Evolutionary conservation across 2,888 invertebrate species (phyloP), one percentile per base, ranked within the genome.

Genomic region (Plagodis pulveraria): DNA sequence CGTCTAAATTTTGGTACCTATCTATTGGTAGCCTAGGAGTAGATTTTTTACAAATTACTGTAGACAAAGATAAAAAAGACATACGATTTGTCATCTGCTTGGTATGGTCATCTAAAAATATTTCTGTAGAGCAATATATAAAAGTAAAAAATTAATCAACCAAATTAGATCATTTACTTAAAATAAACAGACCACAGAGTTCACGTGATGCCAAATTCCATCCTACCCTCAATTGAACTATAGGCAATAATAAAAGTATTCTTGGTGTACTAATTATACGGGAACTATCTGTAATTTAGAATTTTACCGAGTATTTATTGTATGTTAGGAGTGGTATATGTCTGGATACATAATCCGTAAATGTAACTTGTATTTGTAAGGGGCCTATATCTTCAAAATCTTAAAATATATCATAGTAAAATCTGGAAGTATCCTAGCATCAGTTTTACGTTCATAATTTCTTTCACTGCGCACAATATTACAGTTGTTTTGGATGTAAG

Each of bases 381-480:
- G 51, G 53, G 46, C 43, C 41, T 49, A 53, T 44, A 53, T 55
- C 41, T 50, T 46, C 44, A 44, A 58, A 58, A 47, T 52, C 45
- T 48, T 56, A 48, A 52, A 53, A 45, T 41, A 7, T 43, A 7
- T 41, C n/a, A 40, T 50, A 47, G 46, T 55, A 59, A 58, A 49
- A 55, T 46, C 58, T 49, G 41, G 33, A 44, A 44, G 22, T 44
- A 34, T 12, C 36, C 22, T 34, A 43, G 8, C 6, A 36, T 36
- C 40, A 40, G 51, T 38, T 42, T 61, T 55, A 66, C 52, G 62
- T 73, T 76, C 68, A 70, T 72, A 61, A 53, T 62, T 69, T 58
- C 54, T 73, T 74, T 71, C 50, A 69, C 66, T 78, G 74, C 81
- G 81, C 80, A 82, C 78, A 80, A 82, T 40, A 73, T 69, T 58